These are phyloP conservation scores for Candoia aspera DNA, from an alignment of 2,113 vertebrate genomes.

Conservation along the genomic window DNA sequence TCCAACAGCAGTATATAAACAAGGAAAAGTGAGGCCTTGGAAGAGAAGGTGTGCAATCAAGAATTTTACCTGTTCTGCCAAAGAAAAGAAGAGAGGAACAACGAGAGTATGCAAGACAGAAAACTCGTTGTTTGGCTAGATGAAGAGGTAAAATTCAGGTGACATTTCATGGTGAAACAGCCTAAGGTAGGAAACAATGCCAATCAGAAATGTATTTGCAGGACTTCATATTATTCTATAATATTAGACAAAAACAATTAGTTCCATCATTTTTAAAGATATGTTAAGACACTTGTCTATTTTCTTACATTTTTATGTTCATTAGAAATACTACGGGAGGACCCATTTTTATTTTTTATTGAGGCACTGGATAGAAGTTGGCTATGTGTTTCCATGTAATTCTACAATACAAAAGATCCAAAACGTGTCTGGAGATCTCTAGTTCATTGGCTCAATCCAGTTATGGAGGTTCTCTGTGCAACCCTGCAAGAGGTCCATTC, in stretches of 20 bases:
- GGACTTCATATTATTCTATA: background rate
- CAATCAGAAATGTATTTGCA: too few species aligned
- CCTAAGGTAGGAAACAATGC: too few species aligned
- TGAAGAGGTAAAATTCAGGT: too few species aligned
- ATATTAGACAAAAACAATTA: background rate
- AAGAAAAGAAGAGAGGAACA: background rate
- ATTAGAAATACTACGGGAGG: background rate
- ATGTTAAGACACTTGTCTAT: background rate
- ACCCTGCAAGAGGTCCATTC: too few species aligned
- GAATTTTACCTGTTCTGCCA: background rate
- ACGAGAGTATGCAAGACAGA: background rate
- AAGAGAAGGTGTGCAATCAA: background rate
- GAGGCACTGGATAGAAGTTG: background rate
- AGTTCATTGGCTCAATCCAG: background rate
- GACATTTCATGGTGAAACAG: too few species aligned
- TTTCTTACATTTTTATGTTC: background rate
- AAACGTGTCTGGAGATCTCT: background rate
- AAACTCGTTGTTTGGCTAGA: too few species aligned
- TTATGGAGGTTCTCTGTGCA: background rate
- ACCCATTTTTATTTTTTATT: background rate
- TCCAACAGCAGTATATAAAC: background rate
- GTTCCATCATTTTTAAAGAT: background rate
- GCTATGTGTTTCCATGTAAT: background rate
- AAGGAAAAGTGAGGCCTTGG: background rate
- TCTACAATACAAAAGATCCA: background rate